phyloP scores from a whole-genome alignment of 2,888 invertebrate species.

The Metacarcinus magister region DNA sequence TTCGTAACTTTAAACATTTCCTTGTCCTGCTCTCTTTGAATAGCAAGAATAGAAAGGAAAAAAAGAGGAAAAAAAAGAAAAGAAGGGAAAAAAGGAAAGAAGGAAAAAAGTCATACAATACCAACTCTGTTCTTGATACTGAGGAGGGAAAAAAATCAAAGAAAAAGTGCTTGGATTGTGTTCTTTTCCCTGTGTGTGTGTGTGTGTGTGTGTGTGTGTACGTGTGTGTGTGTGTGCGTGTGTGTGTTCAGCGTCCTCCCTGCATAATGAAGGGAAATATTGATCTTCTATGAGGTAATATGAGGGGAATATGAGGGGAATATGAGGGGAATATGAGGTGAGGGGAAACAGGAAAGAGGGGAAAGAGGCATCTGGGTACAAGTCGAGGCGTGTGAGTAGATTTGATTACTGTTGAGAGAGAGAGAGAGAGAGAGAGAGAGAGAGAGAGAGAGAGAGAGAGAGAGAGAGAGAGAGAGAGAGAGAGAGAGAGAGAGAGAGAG shows the following conservation, averaged over 20 bases:
- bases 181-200: no score
- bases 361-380: neutral
- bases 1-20: no score
- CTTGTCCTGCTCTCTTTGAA: no score
- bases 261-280: neutral
- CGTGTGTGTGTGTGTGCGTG: no score
- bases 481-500: constrained; percentile 17
- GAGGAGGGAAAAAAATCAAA: no score
- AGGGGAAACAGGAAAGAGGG: no score
- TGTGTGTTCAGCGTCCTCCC: neutral
- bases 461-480: constrained; percentile 12
- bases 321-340: neutral
- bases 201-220: no score
- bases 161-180: no score
- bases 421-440: neutral
- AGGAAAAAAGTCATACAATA: neutral
- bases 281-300: no score
- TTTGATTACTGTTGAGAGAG: neutral
- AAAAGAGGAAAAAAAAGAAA: neutral
- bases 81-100: neutral
- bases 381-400: neutral
- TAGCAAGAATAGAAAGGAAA: neutral
- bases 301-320: neutral
- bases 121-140: no score
- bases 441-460: constrained; percentile 26